Evolutionary conservation across 2,113 vertebrate species (phyloP).

Genomic region (Coptodon bakossiorum): DNA sequence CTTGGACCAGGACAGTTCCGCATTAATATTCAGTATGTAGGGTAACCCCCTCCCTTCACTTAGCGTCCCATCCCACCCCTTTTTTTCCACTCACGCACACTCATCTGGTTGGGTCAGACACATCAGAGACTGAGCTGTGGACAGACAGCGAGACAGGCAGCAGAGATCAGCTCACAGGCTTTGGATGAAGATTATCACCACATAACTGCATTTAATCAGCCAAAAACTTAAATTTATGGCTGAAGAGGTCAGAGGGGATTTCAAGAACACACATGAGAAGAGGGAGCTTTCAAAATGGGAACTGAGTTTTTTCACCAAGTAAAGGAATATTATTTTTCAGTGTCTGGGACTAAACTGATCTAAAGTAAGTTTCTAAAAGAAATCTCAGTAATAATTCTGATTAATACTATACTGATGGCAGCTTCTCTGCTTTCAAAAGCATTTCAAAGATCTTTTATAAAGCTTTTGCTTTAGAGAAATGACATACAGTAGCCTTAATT

Average conservation of each 20-base stretch:
- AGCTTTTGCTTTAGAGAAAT: background rate
- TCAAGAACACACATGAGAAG: background rate
- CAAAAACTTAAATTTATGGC: background rate
- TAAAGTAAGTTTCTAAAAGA: slow-evolving; percentile 29
- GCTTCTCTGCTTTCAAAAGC: background rate
- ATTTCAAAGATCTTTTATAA: background rate
- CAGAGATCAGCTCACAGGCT: background rate
- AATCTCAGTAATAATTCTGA: background rate
- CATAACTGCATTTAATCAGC: background rate
- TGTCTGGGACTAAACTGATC: background rate
- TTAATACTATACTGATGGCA: background rate
- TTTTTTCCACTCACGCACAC: slow-evolving; percentile 13
- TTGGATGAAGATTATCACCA: background rate
- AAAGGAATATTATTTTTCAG: slow-evolving; percentile 15
- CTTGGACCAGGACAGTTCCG: background rate
- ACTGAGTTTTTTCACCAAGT: background rate
- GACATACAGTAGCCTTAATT: background rate
- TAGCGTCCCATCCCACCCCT: slow-evolving; percentile 30
- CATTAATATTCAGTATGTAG: slow-evolving; percentile 15
- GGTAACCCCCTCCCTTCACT: slow-evolving; percentile 11
- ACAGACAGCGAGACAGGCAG: slow-evolving; percentile 5
- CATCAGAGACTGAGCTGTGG: slow-evolving; percentile 28
- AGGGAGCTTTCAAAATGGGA: slow-evolving; percentile 35
- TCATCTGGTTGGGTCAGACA: slow-evolving; percentile 10
- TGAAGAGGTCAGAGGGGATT: background rate